Conservation (phyloP, 2,113 vertebrate species). For the Osmerus mordax region DNA sequence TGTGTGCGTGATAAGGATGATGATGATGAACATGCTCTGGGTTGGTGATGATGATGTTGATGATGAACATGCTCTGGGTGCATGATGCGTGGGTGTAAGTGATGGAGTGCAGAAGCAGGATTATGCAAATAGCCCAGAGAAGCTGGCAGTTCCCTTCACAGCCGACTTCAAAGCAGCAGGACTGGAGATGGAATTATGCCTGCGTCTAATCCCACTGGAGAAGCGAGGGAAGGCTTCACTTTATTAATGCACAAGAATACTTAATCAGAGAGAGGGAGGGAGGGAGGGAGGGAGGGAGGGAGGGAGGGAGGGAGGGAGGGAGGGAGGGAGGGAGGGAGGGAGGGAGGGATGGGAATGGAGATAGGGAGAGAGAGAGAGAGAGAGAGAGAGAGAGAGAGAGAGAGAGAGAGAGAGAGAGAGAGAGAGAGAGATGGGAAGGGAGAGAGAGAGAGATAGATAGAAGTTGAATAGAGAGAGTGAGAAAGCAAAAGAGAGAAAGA, state of each 20-base stretch:
- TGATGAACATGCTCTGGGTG: background rate
- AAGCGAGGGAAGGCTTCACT: slow-evolving; percentile 51
- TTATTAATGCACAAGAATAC: slow-evolving; percentile 65
- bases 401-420: background rate
- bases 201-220: slow-evolving; percentile 68
- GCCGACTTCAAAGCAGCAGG: slow-evolving; percentile 71
- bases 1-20: too few species aligned
- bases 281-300: background rate
- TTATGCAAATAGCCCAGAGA: slow-evolving; percentile 69
- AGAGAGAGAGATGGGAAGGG: background rate
- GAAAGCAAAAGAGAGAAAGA: background rate
- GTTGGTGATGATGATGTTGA: too few species aligned
- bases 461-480: background rate
- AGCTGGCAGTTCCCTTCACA: slow-evolving; percentile 55
- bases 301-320: background rate
- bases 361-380: background rate
- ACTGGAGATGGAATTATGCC: slow-evolving; percentile 72
- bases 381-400: background rate
- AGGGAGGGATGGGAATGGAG: background rate
- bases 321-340: background rate
- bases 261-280: slow-evolving; percentile 39
- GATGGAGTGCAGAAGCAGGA: slow-evolving; percentile 58
- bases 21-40: too few species aligned
- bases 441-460: background rate
- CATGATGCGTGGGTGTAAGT: slow-evolving; percentile 29